Evolutionary conservation across 92 coral and sea anemone genomes (phyloP).

Genomic region (Palythoa grandiflora): DNA sequence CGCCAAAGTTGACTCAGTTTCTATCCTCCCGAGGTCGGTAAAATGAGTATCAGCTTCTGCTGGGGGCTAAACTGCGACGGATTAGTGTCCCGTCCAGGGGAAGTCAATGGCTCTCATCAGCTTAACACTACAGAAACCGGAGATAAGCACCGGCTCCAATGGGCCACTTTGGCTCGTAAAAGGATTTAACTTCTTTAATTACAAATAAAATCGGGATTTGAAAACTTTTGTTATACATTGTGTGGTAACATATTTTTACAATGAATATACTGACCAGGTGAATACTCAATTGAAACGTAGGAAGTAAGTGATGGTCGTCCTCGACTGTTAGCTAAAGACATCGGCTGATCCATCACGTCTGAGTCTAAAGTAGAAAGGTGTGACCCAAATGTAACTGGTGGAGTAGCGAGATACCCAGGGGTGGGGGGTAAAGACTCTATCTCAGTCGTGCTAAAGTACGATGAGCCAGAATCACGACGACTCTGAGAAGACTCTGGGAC

Average conservation of each 20-base stretch:
- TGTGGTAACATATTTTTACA: background rate
- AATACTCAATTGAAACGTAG: background rate
- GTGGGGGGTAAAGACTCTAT: slow-evolving; percentile 69
- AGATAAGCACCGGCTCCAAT: too few relatives aligned
- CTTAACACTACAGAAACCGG: too few relatives aligned
- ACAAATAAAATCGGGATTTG: too few relatives aligned
- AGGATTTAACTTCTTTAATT: too few relatives aligned
- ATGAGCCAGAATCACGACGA: slow-evolving; percentile 54
- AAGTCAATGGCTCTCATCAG: too few relatives aligned
- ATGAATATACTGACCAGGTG: background rate
- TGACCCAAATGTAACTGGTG: background rate
- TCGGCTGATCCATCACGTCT: slow-evolving; percentile 29
- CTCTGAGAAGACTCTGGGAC: slow-evolving; percentile 26
- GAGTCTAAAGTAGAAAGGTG: background rate
- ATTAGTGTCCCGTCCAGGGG: too few relatives aligned
- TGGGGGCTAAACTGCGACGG: too few relatives aligned
- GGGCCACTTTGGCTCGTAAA: too few relatives aligned
- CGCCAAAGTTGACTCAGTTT: too few relatives aligned
- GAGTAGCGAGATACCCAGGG: slow-evolving; percentile 19
- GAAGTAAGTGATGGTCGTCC: slow-evolving; percentile 33
- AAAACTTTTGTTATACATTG: background rate
- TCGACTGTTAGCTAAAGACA: background rate
- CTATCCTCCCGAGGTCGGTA: too few relatives aligned
- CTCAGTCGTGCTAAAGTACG: slow-evolving; percentile 63
- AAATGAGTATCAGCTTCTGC: too few relatives aligned